Evolutionary conservation across 2,888 invertebrate species (phyloP).

Genomic region (Chouioia cunea): DNA sequence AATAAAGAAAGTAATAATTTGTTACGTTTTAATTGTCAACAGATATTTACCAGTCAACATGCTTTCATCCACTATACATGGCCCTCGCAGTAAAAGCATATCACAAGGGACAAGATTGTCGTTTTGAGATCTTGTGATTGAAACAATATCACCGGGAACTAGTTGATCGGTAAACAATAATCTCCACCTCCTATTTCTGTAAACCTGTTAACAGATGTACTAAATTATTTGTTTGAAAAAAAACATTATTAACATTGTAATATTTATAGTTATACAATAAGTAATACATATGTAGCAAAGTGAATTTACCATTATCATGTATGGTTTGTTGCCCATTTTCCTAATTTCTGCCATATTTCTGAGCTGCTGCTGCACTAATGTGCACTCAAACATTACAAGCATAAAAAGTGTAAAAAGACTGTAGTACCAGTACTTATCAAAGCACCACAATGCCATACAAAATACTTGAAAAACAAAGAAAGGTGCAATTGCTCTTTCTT

Average conservation of each 20-base stretch:
- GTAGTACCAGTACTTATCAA: conserved; percentile 99
- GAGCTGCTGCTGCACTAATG: conserved; percentile 97
- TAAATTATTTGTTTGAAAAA: too few relatives aligned
- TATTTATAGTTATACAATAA: too few relatives aligned
- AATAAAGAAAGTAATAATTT: conserved; percentile 9
- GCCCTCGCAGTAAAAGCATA: conserved; percentile 90
- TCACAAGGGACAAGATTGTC: conserved; percentile 97
- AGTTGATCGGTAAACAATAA: conserved; percentile 87
- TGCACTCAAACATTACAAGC: conserved; percentile 97
- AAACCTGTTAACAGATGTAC: conserved; percentile 73
- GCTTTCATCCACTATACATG: conserved; percentile 98
- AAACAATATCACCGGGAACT: conserved; percentile 96
- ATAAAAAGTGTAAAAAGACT: conserved; percentile 96
- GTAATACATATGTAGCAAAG: too few relatives aligned
- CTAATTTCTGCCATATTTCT: conserved; percentile 98
- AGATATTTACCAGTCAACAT: conserved; percentile 87
- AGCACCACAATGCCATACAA: conserved; percentile 98
- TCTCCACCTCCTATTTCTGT: conserved; percentile 92
- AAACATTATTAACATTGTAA: too few relatives aligned
- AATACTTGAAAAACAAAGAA: conserved; percentile 99
- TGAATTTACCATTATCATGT: conserved; percentile 85
- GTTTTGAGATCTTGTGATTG: conserved; percentile 88
- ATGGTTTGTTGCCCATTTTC: conserved; percentile 99
- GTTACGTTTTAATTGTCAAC: neutral
- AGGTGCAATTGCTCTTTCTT: conserved; percentile 97